Conservation (phyloP, 2,113 vertebrate genomes). For the Melanocharis versteri region DNA sequence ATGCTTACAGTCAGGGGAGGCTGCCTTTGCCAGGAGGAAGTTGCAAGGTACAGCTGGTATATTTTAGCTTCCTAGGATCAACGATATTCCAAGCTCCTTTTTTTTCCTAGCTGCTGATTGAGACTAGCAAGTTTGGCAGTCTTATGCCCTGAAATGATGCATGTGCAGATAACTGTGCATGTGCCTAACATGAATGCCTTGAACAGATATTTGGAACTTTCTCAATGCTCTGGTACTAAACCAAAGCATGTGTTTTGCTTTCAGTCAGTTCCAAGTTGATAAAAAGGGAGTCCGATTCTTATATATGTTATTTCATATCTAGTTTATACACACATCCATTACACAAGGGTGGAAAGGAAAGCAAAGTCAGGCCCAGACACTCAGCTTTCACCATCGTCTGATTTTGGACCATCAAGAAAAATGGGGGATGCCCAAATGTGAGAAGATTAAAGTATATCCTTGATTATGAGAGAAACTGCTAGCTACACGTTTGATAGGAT, state of each 20-base stretch:
- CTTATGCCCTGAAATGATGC: not conserved
- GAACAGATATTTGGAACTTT: not conserved
- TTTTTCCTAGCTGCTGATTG: not conserved
- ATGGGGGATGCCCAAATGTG: not conserved
- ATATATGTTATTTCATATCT: not conserved
- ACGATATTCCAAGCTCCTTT: not conserved
- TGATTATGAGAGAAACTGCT: not conserved
- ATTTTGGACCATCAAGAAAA: not conserved
- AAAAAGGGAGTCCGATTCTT: not conserved
- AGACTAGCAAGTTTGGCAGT: not conserved
- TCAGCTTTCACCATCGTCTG: not conserved
- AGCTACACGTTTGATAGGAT: not conserved
- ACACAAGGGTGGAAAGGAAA: not conserved
- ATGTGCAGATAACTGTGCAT: fast-evolving
- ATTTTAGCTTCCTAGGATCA: not conserved
- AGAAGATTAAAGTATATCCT: not conserved
- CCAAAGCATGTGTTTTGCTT: not conserved
- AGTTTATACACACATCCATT: not conserved
- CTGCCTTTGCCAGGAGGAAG: not conserved
- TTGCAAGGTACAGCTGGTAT: not conserved
- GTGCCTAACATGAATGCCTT: not conserved
- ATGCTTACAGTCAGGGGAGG: fast-evolving
- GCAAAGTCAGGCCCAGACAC: not conserved
- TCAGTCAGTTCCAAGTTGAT: not conserved
- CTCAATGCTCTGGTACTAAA: not conserved